Conservation (phyloP, 2,797 vertebrate species). For the Periophthalmus magnuspinnatus region DNA sequence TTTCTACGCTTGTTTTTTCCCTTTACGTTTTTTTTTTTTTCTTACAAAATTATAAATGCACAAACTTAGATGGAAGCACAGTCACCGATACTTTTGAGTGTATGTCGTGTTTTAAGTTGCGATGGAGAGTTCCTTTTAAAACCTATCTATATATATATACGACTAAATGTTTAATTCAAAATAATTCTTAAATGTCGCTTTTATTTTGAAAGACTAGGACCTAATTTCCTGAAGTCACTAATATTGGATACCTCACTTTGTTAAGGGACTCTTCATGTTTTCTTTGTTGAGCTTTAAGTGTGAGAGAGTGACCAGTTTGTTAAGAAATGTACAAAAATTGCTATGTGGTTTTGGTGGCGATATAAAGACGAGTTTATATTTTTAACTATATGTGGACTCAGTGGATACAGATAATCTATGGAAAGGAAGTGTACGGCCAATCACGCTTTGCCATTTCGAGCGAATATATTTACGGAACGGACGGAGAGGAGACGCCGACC, state of each 20-base stretch:
- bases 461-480: slow-evolving; percentile 3
- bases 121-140: slow-evolving; percentile 45
- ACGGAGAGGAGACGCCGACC: slow-evolving; percentile 18
- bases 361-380: slow-evolving; percentile 62
- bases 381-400: slow-evolving; percentile 61
- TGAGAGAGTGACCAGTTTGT: slow-evolving; percentile 33
- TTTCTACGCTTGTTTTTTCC: slow-evolving; percentile 32
- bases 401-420: slow-evolving; percentile 29
- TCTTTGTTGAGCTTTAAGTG: slow-evolving; percentile 56
- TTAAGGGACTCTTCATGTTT: slow-evolving; percentile 43
- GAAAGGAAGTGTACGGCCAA: slow-evolving; percentile 29
- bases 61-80: slow-evolving; percentile 50
- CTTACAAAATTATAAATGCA: slow-evolving; percentile 6
- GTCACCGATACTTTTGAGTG: slow-evolving; percentile 36
- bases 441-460: slow-evolving; percentile 20
- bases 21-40: slow-evolving; percentile 8
- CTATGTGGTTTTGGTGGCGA: slow-evolving; percentile 37
- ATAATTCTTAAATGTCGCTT: slow-evolving; percentile 14
- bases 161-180: slow-evolving; percentile 3
- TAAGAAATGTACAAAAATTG: slow-evolving; percentile 19
- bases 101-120: slow-evolving; percentile 47
- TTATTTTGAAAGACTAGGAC: slow-evolving; percentile 28
- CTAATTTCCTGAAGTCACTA: slow-evolving; percentile 16
- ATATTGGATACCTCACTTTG: slow-evolving; percentile 36
- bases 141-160: slow-evolving; percentile 4